Conservation (phyloP, 2,113 vertebrate species). For the Mesitornis unicolor region DNA sequence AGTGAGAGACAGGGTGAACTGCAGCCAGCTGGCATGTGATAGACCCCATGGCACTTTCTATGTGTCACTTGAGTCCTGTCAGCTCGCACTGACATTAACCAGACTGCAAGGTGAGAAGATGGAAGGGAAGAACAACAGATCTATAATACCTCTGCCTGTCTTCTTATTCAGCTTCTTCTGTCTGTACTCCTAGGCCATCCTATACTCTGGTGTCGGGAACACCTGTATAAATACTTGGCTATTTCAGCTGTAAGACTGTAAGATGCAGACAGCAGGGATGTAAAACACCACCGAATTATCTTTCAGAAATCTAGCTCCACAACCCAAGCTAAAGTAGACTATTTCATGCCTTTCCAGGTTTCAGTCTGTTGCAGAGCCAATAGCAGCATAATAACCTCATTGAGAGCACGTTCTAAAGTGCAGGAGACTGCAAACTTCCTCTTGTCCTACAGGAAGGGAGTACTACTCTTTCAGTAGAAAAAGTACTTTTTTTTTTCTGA, state of each 20-base stretch:
- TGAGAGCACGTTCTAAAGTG: background rate
- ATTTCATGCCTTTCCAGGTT: background rate
- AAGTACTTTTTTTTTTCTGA: background rate
- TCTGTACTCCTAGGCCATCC: background rate
- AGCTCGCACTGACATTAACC: background rate
- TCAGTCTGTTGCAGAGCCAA: background rate
- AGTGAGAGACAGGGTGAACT: background rate
- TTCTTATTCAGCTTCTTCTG: background rate
- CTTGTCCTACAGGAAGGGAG: background rate
- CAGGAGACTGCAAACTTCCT: slow-evolving; percentile 8
- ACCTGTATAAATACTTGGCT: background rate
- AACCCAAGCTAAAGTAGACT: background rate
- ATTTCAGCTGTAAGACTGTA: background rate
- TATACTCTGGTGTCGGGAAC: background rate
- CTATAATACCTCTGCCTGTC: background rate
- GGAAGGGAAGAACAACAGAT: background rate
- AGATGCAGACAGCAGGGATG: background rate
- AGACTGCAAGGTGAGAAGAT: background rate
- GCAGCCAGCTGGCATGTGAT: background rate
- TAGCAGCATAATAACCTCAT: background rate
- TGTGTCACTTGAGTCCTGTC: background rate
- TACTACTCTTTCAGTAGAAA: background rate
- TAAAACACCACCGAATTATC: background rate
- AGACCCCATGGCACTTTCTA: background rate
- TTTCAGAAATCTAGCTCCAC: background rate